These are phyloP conservation scores for Strigamia crassipes DNA, from an alignment of 2,888 invertebrate genomes.

Conservation along the genomic window DNA sequence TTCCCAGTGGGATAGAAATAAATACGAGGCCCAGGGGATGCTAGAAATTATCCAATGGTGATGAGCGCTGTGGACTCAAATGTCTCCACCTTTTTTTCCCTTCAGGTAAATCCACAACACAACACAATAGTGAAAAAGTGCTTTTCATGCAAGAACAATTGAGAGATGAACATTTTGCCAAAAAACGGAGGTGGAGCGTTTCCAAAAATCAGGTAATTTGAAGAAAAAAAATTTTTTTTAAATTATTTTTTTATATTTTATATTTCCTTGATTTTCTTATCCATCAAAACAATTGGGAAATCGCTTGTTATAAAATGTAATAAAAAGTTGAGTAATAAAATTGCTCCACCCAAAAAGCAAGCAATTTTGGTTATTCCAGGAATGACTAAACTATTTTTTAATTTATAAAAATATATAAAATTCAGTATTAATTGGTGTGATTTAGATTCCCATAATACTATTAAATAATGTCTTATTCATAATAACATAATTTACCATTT, in stretches of 20 bases:
- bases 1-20: slow-evolving; percentile 28
- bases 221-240: too few species aligned
- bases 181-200: not conserved
- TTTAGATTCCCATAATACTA: not conserved
- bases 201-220: not conserved
- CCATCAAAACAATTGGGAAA: not conserved
- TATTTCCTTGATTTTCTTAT: not conserved
- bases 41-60: slow-evolving; percentile 6
- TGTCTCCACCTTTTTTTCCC: slow-evolving; percentile 26
- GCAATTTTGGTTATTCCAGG: not conserved
- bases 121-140: not conserved
- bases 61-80: slow-evolving; percentile 1
- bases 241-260: not conserved
- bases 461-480: not conserved
- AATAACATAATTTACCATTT: not conserved
- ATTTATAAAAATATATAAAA: not conserved
- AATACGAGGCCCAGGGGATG: slow-evolving; percentile 7
- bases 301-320: not conserved
- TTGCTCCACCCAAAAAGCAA: slow-evolving; percentile 23
- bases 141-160: not conserved
- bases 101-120: not conserved
- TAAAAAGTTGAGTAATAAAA: not conserved
- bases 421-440: not conserved
- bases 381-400: not conserved
- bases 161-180: not conserved